Evolutionary conservation across 2,888 invertebrate species (phyloP).

Genomic region (Melanophora roralis): DNA sequence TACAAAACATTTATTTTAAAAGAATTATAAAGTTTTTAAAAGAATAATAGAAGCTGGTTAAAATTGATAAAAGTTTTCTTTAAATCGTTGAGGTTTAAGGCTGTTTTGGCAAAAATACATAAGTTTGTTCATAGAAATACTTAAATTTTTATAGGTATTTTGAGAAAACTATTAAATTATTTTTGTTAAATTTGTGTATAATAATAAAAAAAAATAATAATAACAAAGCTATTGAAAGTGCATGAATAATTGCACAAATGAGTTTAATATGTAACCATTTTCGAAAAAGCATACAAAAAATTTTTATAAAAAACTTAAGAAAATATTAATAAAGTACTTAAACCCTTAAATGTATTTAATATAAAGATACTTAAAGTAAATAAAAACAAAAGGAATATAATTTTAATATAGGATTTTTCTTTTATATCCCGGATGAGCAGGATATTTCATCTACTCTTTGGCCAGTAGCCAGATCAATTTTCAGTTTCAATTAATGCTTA

Average conservation of each 20-base stretch:
- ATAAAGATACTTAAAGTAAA: conserved; percentile 17
- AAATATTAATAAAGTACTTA: conserved; percentile 13
- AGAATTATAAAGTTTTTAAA: neutral
- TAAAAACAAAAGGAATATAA: conserved; percentile 34
- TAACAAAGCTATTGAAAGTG: too few species aligned
- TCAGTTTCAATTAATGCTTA: conserved; percentile 52
- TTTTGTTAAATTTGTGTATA: too few species aligned
- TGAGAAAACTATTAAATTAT: too few species aligned
- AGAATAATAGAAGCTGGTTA: neutral
- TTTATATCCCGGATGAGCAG: conserved; percentile 19
- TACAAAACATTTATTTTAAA: neutral
- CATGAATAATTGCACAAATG: too few species aligned
- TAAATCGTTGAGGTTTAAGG: too few species aligned
- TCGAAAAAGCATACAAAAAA: too few species aligned
- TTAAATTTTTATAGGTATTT: too few species aligned
- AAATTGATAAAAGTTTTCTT: too few species aligned
- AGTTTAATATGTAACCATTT: too few species aligned
- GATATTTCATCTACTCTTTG: neutral
- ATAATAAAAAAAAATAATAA: too few species aligned
- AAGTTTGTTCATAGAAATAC: too few species aligned
- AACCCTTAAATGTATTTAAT: conserved; percentile 29
- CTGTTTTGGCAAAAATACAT: too few species aligned
- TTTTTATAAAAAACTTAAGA: neutral
- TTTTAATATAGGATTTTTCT: conserved; percentile 34
- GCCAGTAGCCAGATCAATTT: conserved; percentile 30